Evolutionary conservation across 2,888 invertebrate genomes (phyloP).

Genomic region (Temnothorax ravouxi): DNA sequence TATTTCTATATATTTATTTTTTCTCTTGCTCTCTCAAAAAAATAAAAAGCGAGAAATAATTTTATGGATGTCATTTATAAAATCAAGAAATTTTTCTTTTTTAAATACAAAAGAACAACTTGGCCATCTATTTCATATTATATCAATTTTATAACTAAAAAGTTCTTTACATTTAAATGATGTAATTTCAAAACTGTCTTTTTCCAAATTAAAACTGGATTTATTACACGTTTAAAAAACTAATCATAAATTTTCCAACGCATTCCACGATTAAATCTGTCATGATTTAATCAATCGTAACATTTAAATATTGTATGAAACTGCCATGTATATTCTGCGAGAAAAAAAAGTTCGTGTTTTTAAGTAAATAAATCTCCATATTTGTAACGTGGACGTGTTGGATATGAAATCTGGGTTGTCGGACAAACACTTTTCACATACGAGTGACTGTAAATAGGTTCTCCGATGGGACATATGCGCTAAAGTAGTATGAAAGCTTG

Average conservation of each 20-base stretch:
- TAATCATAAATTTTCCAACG: not conserved
- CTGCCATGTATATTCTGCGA: not conserved
- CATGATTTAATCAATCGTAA: not conserved
- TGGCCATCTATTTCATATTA: not conserved
- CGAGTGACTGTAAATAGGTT: constrained; percentile 10
- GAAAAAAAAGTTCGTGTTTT: not conserved
- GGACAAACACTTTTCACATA: constrained; percentile 14
- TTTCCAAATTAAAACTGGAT: not conserved
- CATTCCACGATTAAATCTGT: not conserved
- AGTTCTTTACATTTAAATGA: not conserved
- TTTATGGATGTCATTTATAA: not conserved
- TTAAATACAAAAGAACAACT: not conserved
- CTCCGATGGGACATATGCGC: not conserved
- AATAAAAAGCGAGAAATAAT: not conserved
- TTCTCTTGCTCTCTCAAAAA: not conserved
- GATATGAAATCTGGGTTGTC: constrained; percentile 3
- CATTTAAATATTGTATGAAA: constrained; percentile 2
- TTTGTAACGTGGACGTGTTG: not conserved
- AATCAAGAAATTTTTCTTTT: not conserved
- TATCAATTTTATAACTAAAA: not conserved
- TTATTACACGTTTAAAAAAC: not conserved
- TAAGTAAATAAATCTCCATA: constrained; percentile 32
- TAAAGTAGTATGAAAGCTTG: not conserved
- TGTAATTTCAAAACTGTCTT: not conserved
- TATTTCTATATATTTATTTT: not conserved